Percentiles rank a stretch among this genome's conserved stretches.
Conservation (phyloP, 1,140 invertebrate genomes). For the Conus betulinus region DNA sequence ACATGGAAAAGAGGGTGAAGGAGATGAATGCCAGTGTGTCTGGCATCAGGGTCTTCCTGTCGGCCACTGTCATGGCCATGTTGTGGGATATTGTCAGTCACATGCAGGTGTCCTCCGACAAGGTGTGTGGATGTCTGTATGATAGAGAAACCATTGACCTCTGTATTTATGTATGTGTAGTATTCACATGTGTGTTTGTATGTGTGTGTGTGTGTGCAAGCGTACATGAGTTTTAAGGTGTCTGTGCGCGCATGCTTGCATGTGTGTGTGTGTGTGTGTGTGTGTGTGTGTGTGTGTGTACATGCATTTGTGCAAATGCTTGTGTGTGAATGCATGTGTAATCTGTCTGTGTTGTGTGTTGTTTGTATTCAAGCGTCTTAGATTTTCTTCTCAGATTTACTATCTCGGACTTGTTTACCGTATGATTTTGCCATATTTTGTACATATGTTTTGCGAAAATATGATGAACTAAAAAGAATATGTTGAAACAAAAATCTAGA, state of each 20-base stretch:
- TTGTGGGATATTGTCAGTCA: constrained; percentile 76
- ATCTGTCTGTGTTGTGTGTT: too few relatives aligned
- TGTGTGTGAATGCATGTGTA: too few relatives aligned
- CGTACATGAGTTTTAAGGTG: background rate
- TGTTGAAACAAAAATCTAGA: too few relatives aligned
- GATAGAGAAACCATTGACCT: background rate
- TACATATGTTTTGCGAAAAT: too few relatives aligned
- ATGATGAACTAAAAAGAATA: too few relatives aligned
- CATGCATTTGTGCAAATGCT: background rate
- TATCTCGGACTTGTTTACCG: too few relatives aligned
- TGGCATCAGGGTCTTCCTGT: constrained; percentile 84
- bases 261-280: background rate
- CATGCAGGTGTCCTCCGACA: constrained; percentile 11
- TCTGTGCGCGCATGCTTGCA: background rate
- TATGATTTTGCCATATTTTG: too few relatives aligned
- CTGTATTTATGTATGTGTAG: background rate
- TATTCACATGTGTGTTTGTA: constrained; percentile 3
- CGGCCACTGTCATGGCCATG: constrained; percentile 85
- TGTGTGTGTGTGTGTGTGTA: constrained; percentile 12
- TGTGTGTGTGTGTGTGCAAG: background rate
- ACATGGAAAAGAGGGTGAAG: constrained; percentile 72
- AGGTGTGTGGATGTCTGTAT: constrained; percentile 20
- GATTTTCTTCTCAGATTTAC: too few relatives aligned
- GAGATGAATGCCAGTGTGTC: constrained; percentile 71
- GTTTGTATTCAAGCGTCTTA: too few relatives aligned